phyloP scores from a whole-genome alignment of 2,888 invertebrate genomes.

The Leucophenga montana region DNA sequence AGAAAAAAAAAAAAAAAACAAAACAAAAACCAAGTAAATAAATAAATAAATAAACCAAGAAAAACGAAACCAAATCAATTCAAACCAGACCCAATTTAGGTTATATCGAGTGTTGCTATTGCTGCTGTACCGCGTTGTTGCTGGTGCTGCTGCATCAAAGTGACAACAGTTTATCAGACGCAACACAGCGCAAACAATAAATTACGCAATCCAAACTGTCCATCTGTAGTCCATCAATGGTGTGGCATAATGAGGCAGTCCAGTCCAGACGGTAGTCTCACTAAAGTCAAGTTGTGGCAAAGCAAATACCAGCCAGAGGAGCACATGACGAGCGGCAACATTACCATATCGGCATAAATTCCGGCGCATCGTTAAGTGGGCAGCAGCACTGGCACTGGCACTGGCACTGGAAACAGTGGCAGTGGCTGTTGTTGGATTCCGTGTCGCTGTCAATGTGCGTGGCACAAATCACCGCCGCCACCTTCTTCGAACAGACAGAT shows the following conservation, averaged over 20 bases:
- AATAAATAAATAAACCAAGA: conserved; percentile 11
- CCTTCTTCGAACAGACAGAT: conserved; percentile 46
- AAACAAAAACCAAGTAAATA: conserved; percentile 10
- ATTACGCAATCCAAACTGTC: conserved; percentile 71
- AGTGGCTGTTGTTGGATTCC: conserved; percentile 3
- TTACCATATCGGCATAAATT: conserved; percentile 71
- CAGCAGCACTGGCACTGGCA: conserved; percentile 37
- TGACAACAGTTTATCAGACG: conserved; percentile 62
- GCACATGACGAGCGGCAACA: conserved; percentile 36
- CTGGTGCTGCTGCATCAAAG: conserved; percentile 11
- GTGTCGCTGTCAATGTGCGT: conserved; percentile 36
- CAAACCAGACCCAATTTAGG: conserved; percentile 57
- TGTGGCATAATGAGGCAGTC: conserved; percentile 57
- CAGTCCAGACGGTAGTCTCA: conserved; percentile 41
- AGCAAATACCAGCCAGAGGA: conserved; percentile 32
- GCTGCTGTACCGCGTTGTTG: conserved; percentile 14
- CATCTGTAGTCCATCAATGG: conserved; percentile 68
- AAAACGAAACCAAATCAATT: conserved; percentile 32
- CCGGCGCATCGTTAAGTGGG: conserved; percentile 69
- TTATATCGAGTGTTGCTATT: conserved; percentile 44
- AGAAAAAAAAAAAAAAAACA: conserved; percentile 35
- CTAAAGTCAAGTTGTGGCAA: conserved; percentile 28
- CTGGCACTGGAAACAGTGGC: conserved; percentile 35
- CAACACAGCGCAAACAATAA: conserved; percentile 62
- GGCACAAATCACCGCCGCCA: conserved; percentile 19